Percentiles rank a stretch among this genome's conserved stretches.
phyloP scores from a whole-genome alignment of 2,113 vertebrate species.

The Hippolais icterina region DNA sequence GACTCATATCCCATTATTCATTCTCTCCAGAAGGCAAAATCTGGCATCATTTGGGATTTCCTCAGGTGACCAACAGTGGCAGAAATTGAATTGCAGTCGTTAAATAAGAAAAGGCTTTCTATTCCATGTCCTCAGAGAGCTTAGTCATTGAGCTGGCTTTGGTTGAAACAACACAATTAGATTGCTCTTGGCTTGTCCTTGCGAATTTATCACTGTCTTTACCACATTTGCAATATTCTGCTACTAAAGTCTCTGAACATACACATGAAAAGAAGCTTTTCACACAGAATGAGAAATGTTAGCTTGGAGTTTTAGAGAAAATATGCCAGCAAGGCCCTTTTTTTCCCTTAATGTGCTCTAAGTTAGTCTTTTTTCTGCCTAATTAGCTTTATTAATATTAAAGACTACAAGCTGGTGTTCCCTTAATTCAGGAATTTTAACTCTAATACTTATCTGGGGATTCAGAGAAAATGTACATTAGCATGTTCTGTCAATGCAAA shows the following conservation, averaged over 20 bases:
- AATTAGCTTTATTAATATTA: conserved; percentile 37
- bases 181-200: conserved; percentile 22
- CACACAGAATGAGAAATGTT: not conserved
- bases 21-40: not conserved
- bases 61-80: not conserved
- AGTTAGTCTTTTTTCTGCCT: not conserved
- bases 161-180: not conserved
- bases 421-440: not conserved
- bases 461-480: not conserved
- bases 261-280: not conserved
- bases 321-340: not conserved
- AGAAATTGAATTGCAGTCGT: not conserved
- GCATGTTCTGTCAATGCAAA: not conserved
- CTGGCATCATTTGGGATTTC: not conserved
- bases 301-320: not conserved
- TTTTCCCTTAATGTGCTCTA: not conserved
- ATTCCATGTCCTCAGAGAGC: not conserved
- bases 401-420: not conserved
- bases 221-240: not conserved
- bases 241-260: not conserved
- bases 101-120: not conserved
- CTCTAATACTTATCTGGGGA: not conserved
- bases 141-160: not conserved
- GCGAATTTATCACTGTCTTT: not conserved
- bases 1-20: not conserved